phyloP scores from a whole-genome alignment of 2,797 vertebrate species.

The Myripristis jacobus region DNA sequence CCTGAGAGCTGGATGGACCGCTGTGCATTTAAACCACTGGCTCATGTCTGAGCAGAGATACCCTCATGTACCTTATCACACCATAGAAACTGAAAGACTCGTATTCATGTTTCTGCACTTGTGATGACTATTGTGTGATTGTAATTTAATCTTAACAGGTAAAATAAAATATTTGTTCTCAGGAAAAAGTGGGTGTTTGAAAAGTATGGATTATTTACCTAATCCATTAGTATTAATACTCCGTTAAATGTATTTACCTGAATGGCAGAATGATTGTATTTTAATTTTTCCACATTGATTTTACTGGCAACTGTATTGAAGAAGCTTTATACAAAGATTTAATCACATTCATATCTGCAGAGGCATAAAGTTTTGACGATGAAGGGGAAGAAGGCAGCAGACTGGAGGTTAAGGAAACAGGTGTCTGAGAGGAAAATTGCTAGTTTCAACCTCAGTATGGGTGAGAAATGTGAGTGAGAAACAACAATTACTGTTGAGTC shows the following conservation, averaged over 20 bases:
- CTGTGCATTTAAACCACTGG: slow-evolving; percentile 1
- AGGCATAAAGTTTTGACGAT: not conserved
- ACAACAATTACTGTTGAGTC: slow-evolving; percentile 17
- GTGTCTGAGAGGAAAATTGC: not conserved
- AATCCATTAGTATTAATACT: not conserved
- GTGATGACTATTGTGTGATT: too few relatives aligned
- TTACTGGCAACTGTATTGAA: not conserved
- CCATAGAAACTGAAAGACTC: slow-evolving; percentile 8
- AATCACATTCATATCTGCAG: not conserved
- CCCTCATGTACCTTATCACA: slow-evolving; percentile 5
- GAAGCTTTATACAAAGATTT: not conserved
- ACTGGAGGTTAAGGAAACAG: slow-evolving; percentile 4
- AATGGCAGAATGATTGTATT: not conserved
- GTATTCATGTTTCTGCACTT: not conserved
- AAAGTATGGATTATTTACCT: not conserved
- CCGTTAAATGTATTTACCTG: not conserved
- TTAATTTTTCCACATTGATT: not conserved
- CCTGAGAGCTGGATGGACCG: not conserved
- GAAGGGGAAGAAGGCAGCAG: not conserved
- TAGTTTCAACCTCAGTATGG: not conserved
- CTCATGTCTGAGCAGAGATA: slow-evolving; percentile 13
- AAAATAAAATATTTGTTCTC: slow-evolving; percentile 30
- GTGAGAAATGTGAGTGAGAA: slow-evolving; percentile 1
- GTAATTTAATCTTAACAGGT: not conserved
- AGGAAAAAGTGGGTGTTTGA: not conserved